These are phyloP conservation scores for Drosophila subpulchrella DNA, from an alignment of 1,140 invertebrate genomes.

Conservation along the genomic window DNA sequence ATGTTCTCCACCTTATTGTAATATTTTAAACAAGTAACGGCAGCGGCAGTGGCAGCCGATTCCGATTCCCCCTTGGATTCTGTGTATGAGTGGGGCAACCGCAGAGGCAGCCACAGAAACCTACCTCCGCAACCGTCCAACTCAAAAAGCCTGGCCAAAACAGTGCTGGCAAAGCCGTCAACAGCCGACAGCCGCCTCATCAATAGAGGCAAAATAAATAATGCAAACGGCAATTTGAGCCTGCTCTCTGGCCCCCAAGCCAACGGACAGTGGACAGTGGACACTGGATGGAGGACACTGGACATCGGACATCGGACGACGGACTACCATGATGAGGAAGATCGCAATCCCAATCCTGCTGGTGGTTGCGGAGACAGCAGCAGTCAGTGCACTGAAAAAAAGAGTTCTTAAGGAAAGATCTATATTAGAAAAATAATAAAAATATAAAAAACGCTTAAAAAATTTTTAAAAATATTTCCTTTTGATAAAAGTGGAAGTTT, in stretches of 20 bases:
- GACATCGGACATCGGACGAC: conserved; percentile 21
- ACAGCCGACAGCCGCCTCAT: conserved; percentile 62
- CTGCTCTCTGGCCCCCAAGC: conserved; percentile 32
- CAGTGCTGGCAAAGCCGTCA: conserved; percentile 35
- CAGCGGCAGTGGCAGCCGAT: background rate
- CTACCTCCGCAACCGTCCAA: background rate
- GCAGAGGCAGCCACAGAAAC: conserved; percentile 17
- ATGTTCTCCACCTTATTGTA: conserved; percentile 50
- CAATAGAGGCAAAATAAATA: conserved; percentile 81
- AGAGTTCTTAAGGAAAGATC: background rate
- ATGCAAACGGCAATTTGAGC: conserved; percentile 83
- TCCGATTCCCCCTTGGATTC: conserved; percentile 7
- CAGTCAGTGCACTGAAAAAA: conserved; percentile 17
- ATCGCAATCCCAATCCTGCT: conserved; percentile 45
- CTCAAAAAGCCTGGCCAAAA: conserved; percentile 19
- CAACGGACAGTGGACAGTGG: conserved; percentile 20
- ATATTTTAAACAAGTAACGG: conserved; percentile 80
- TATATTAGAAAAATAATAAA: background rate
- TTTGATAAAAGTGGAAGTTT: too few relatives aligned
- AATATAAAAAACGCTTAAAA: background rate
- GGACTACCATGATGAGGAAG: conserved; percentile 35
- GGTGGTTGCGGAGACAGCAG: conserved; percentile 14
- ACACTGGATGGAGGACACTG: conserved; percentile 13
- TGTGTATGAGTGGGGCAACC: conserved; percentile 31
- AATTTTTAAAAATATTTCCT: too few relatives aligned